Conservation (phyloP, 1,140 invertebrate genomes). For the Scaptomyza pallida region DNA sequence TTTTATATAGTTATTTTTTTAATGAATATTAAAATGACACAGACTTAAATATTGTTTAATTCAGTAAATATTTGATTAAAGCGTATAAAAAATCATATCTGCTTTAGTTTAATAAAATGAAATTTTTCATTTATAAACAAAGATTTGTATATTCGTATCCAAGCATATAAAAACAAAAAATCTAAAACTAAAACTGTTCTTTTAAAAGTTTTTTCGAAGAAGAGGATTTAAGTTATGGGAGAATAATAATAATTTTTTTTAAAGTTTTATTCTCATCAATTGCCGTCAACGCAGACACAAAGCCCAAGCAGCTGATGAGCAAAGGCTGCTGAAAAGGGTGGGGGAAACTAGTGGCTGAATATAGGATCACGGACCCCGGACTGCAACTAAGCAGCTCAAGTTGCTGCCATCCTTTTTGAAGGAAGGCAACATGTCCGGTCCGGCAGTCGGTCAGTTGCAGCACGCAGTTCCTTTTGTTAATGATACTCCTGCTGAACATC, state of each 20-base stretch:
- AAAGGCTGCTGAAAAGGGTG: neutral
- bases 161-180: neutral
- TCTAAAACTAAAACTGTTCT: too few species aligned
- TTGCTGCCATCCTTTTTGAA: conserved; percentile 49
- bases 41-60: too few species aligned
- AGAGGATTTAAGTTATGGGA: conserved; percentile 35
- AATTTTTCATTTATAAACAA: neutral
- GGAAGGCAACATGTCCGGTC: conserved; percentile 30
- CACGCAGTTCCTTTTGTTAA: conserved; percentile 80
- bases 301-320: neutral
- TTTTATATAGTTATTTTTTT: too few species aligned
- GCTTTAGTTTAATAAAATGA: too few species aligned
- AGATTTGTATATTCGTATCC: neutral
- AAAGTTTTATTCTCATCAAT: conserved; percentile 47
- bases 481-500: conserved; percentile 78
- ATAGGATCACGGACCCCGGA: conserved; percentile 32
- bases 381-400: conserved; percentile 65
- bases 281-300: conserved; percentile 18
- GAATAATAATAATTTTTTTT: conserved; percentile 49
- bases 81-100: neutral
- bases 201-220: conserved; percentile 16
- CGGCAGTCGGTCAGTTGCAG: conserved; percentile 60
- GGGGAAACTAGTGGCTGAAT: neutral
- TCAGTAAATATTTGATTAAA: too few species aligned
- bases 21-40: too few species aligned